A percentile compares a stretch with the other conserved stretches of the same genome.
These are phyloP conservation scores for Tetragnatha versicolor DNA, from an alignment of 1,140 invertebrate species.

Conservation along the genomic window DNA sequence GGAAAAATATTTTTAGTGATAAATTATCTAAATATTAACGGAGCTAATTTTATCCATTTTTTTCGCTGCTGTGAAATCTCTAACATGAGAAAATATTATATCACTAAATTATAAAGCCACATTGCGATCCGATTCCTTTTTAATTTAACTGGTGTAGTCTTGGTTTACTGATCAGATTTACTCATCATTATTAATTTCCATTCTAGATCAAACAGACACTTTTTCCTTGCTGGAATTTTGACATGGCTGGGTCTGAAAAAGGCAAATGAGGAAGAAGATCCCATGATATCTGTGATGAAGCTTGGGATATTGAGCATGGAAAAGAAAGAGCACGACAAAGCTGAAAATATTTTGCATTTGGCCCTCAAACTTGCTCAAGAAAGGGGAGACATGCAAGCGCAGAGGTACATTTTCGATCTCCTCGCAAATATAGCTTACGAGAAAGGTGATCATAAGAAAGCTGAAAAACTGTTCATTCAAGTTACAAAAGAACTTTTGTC, in stretches of 20 bases:
- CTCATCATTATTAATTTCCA: too few relatives aligned
- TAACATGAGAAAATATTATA: too few relatives aligned
- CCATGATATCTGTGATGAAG: conserved; percentile 77
- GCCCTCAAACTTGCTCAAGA: conserved; percentile 84
- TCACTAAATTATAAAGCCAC: too few relatives aligned
- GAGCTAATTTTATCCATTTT: too few relatives aligned
- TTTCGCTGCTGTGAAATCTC: too few relatives aligned
- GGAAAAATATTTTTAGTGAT: too few relatives aligned
- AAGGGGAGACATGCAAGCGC: conserved; percentile 74
- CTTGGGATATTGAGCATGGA: conserved; percentile 69
- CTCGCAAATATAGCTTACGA: conserved; percentile 89
- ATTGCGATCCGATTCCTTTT: too few relatives aligned
- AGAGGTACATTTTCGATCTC: conserved; percentile 87
- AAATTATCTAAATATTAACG: too few relatives aligned
- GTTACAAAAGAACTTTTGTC: conserved; percentile 78
- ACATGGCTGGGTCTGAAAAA: conserved; percentile 55
- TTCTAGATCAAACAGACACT: not conserved
- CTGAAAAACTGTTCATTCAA: conserved; percentile 81
- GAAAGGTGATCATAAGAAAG: conserved; percentile 77
- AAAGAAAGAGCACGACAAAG: conserved; percentile 78
- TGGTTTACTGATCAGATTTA: too few relatives aligned
- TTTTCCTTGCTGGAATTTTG: conserved; percentile 53
- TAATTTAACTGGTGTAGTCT: too few relatives aligned
- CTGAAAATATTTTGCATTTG: conserved; percentile 83
- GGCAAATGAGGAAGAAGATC: conserved; percentile 69